phyloP scores from a whole-genome alignment of 37 sponge, comb jelly and placozoan genomes.

The Corticium candelabrum region DNA sequence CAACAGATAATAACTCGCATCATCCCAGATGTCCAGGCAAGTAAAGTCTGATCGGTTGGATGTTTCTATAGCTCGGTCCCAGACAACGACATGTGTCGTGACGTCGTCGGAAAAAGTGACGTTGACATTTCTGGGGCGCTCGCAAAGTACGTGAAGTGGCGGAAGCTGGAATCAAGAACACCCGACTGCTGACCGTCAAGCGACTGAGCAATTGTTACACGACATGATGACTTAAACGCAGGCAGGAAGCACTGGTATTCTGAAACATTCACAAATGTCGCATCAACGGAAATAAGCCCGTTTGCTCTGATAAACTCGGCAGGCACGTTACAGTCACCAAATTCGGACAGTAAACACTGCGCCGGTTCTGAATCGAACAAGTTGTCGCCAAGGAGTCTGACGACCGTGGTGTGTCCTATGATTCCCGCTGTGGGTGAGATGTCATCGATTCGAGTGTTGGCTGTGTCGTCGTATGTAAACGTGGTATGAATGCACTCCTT shows the following conservation, averaged over 20 bases:
- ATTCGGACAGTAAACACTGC: constrained; percentile 24
- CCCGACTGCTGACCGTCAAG: constrained; percentile 66
- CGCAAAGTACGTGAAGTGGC: constrained; percentile 23
- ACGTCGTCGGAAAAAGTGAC: constrained; percentile 43
- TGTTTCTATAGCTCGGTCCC: constrained; percentile 33
- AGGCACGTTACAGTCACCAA: constrained; percentile 11
- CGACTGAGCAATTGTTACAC: constrained; percentile 26
- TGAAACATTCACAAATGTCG: constrained; percentile 14
- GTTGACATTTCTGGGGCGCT: constrained; percentile 19
- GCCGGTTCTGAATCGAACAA: constrained; percentile 26
- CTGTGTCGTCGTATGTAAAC: constrained; percentile 29
- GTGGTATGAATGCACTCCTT: constrained; percentile 19
- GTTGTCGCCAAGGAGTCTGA: constrained; percentile 36
- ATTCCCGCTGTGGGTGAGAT: constrained; percentile 11
- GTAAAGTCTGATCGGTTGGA: background rate
- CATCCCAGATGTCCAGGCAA: constrained; percentile 30
- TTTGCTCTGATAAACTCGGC: background rate
- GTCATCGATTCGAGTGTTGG: background rate
- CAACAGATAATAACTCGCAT: constrained; percentile 16
- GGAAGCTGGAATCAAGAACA: background rate
- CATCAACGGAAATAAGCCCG: constrained; percentile 24
- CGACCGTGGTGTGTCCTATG: background rate
- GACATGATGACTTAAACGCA: constrained; percentile 38
- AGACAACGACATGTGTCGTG: constrained; percentile 21
- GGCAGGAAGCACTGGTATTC: constrained; percentile 48